phyloP scores from a whole-genome alignment of 2,113 vertebrate genomes.

The Actinemys pallida region DNA sequence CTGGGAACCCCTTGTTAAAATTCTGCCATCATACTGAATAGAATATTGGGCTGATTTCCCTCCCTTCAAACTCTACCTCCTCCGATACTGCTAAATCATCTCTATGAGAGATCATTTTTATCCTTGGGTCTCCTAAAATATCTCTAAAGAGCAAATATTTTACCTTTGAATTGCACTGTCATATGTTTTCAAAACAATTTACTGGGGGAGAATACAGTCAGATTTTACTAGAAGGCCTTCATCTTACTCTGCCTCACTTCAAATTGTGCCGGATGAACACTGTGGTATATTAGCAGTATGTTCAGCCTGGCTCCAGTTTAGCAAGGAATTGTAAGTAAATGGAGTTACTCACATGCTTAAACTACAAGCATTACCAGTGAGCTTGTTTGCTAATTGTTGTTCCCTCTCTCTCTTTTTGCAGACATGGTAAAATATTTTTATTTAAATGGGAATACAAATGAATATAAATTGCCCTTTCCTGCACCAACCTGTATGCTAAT shows the following conservation, averaged over 20 bases:
- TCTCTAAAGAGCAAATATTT: neutral
- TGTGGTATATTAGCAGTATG: neutral
- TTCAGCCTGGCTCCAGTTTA: neutral
- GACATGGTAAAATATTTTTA: accelerated
- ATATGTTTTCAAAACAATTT: neutral
- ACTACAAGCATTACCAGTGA: neutral
- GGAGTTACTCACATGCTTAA: neutral
- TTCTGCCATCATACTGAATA: neutral
- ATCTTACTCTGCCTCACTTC: accelerated
- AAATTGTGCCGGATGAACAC: neutral
- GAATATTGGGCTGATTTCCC: accelerated
- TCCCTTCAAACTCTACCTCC: neutral
- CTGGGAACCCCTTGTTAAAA: neutral
- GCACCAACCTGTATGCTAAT: neutral
- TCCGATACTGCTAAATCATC: neutral
- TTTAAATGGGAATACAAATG: neutral
- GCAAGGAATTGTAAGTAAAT: accelerated
- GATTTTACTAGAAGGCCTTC: neutral
- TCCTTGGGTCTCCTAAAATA: accelerated
- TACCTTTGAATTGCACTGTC: neutral
- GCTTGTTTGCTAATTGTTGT: neutral
- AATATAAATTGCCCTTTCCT: neutral
- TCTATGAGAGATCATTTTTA: neutral
- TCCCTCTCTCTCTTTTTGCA: neutral
- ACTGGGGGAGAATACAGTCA: neutral